Evolutionary conservation across 2,113 vertebrate genomes (phyloP), one percentile per base, ranked within the genome.

Genomic region (Galemys pyrenaicus): DNA sequence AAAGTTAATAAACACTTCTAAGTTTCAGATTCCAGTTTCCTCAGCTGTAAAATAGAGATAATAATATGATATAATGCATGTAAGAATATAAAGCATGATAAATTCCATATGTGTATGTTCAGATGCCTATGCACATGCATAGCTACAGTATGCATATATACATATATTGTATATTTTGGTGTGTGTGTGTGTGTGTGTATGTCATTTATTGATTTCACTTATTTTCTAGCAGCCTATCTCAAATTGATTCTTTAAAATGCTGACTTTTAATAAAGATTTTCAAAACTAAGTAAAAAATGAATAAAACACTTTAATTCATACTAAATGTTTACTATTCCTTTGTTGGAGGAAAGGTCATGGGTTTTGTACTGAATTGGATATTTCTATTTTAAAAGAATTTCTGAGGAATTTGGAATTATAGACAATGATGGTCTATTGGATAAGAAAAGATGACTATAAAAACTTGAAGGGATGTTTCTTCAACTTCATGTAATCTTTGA

Each of bases 1-100:
- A 90, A 93, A 84, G 58, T 89, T 92, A 91, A 92, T 93, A 92
- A 92, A 92, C 60, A 85, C 46, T 73, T 71, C n/a, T 74, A 80
- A 94, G 13, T 32, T 89, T 86, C 65, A 91, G 60, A 80, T 89
- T 95, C 41, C 20, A 71, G 39, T 78, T 84, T 77, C 16, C 16
- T 92, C 39, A 74, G 20, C 62, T 90, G 22, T 85, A 74, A 93
- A 78, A 93, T 41, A 83, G 60, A 74, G 70, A 95, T 89, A 79
- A 22, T 91, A 77, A 84, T 89, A 91, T 65, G 19, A 93, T 62
- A 67, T 24, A 70, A 56, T 89, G 17, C 46, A 87, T 62, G 4
- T 37, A 89, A 74, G 60, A 86, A 73, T 71, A 77, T 81, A 73
- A 89, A 46, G n/a, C 32, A 65, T 89, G 28, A 95, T 92, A 32